Conservation (phyloP, 2,113 vertebrate genomes). For the Marmota monax region DNA sequence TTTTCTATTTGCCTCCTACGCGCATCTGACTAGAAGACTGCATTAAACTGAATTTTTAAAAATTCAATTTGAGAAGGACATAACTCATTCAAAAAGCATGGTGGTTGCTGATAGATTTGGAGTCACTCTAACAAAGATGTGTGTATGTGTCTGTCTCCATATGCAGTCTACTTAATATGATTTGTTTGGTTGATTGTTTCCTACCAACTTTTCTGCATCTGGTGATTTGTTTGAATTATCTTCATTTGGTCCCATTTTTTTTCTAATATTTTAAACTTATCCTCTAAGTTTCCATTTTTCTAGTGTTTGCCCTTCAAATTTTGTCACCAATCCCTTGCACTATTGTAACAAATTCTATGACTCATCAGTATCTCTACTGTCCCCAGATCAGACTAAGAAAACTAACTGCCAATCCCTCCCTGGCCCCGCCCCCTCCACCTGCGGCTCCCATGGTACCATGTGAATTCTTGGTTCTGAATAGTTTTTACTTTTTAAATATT, state of each 20-base stretch:
- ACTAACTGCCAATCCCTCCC: not conserved
- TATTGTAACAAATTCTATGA: not conserved
- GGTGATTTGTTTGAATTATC: not conserved
- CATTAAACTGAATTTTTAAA: constrained; percentile 10
- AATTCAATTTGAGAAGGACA: constrained; percentile 2
- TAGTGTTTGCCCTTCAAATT: not conserved
- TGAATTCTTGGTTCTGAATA: not conserved
- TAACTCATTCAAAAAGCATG: not conserved
- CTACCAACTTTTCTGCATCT: constrained; percentile 27
- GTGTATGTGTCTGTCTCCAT: not conserved
- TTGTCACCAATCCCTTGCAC: not conserved
- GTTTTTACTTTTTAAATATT: constrained; percentile 8
- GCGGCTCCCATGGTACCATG: not conserved
- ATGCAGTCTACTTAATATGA: not conserved
- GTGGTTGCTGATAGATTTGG: not conserved
- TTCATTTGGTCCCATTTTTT: constrained; percentile 42
- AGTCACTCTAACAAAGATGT: too few relatives aligned
- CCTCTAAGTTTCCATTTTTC: not conserved
- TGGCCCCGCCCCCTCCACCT: rapidly evolving
- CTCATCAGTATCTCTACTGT: not conserved
- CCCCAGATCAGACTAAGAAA: not conserved
- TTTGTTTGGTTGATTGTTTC: constrained; percentile 2
- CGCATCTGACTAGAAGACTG: not conserved
- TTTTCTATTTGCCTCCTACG: not conserved
- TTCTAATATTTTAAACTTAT: not conserved